Percentiles rank a stretch among this genome's conserved stretches.
phyloP scores from a whole-genome alignment of 2,113 vertebrate genomes.

The Lagopus leucura region DNA sequence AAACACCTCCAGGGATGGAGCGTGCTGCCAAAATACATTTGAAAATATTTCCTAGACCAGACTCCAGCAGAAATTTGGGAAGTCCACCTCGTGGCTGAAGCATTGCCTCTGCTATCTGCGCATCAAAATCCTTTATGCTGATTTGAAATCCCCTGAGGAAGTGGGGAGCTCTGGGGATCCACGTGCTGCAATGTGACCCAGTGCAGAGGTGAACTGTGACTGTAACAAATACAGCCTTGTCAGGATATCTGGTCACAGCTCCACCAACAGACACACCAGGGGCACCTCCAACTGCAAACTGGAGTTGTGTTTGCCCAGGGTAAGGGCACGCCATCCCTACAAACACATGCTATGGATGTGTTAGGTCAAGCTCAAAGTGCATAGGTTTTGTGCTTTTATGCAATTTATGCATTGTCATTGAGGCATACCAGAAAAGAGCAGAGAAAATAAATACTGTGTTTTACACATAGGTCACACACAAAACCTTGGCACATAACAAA shows the following conservation, averaged over 20 bases:
- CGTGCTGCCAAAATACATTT: neutral
- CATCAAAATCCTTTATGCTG: neutral
- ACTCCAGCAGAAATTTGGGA: neutral
- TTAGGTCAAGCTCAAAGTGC: neutral
- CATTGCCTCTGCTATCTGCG: neutral
- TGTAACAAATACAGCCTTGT: neutral
- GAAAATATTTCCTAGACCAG: neutral
- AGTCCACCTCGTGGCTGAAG: neutral
- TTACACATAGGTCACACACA: neutral
- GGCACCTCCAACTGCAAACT: neutral
- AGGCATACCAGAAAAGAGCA: neutral
- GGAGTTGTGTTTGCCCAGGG: neutral
- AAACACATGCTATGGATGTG: neutral
- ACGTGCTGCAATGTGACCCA: neutral
- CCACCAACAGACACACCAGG: neutral
- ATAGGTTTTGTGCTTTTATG: neutral
- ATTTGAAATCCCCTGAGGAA: neutral
- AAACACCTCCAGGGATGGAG: too few species aligned
- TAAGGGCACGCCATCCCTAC: neutral
- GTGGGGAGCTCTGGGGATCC: fast-evolving
- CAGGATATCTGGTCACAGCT: neutral
- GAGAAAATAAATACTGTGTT: fast-evolving
- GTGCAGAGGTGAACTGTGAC: fast-evolving
- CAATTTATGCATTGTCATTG: neutral
- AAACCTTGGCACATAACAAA: neutral